A percentile compares a stretch with the other conserved stretches of the same genome.
Conservation (phyloP, 2,888 invertebrate genomes). For the Drosophila pseudotalamancana region DNA sequence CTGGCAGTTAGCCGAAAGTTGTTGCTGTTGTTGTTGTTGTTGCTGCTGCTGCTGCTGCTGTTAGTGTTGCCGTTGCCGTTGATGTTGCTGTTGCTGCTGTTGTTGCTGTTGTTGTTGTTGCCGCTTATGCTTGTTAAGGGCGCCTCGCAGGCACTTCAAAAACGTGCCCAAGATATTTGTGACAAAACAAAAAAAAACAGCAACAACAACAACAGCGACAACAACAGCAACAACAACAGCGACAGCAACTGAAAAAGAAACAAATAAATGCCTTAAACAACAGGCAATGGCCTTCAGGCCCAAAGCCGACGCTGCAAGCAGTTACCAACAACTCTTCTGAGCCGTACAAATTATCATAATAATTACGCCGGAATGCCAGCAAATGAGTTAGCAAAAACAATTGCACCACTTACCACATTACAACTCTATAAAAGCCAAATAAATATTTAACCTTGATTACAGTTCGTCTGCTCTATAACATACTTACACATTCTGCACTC, state of each 20-base stretch:
- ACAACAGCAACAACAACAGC: not conserved
- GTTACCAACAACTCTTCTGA: slow-evolving; percentile 1
- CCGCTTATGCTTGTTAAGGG: slow-evolving; percentile 36
- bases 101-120: slow-evolving; percentile 17
- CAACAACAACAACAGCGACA: not conserved
- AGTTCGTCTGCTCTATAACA: no score
- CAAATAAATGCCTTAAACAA: slow-evolving; percentile 10
- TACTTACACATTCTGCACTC: no score
- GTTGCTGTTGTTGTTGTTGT: slow-evolving; percentile 15
- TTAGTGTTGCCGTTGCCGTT: slow-evolving; percentile 19
- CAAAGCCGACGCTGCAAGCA: not conserved
- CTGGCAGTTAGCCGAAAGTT: slow-evolving; percentile 41
- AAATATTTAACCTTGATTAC: not conserved
- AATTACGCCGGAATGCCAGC: not conserved
- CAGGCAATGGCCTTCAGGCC: slow-evolving; percentile 8
- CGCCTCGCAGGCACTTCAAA: slow-evolving; percentile 49
- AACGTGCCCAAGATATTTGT: slow-evolving; percentile 43
- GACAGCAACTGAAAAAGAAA: slow-evolving; percentile 3
- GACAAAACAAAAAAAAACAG: not conserved
- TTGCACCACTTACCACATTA: not conserved
- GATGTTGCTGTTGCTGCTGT: slow-evolving; percentile 20
- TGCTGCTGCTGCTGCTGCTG: slow-evolving; percentile 23
- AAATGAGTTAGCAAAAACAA: not conserved
- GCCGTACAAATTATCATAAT: not conserved
- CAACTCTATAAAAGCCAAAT: not conserved